Evolutionary conservation across 2,888 invertebrate genomes (phyloP), one percentile per base, ranked within the genome.

Genomic region (Ormia ochracea): DNA sequence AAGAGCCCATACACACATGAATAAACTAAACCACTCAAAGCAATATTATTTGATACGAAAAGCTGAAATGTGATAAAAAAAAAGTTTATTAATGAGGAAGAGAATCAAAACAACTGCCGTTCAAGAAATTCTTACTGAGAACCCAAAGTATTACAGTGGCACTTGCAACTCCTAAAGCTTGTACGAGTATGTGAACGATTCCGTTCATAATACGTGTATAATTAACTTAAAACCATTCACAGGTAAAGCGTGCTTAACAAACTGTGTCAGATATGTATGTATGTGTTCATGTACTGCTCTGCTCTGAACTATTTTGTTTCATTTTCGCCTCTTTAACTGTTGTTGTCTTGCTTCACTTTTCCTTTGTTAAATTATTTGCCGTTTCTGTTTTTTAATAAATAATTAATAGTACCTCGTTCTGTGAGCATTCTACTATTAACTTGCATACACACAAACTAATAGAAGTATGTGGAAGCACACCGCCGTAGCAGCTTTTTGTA

Each of bases 181-280:
- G 19, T 56, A 23, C 69, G 23, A 5, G 65, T n/a, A n/a, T 48
- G 38, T 43, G 50, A 54, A 14, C 12, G 31, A 26, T n/a, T n/a
- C n/a, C n/a, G 61, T 50, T 31, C 45, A 26, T 52, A 48, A n/a
- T 63, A n/a, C n/a, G n/a, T n/a, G n/a, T n/a, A 65, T 43, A 59
- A 72, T 58, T 26, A 52, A 59, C 41, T 36, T 43, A 43, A 65
- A 59, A 54, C 43, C 58, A 50, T 69, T 75, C 68, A 73, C 28
- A 52, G 70, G 45, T 69, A 69, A 73, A 73, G 63, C 63, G 38
- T 78, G 52, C 17, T 74, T 48, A 66, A 48, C 26, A 54, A 75
- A 72, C 59, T 76, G 54, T 74, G 78, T 78, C 78, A 74, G 54
- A n/a, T 68, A 74, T 63, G n/a, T n/a, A n/a, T n/a, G n/a, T n/a